phyloP scores from a whole-genome alignment of 2,797 vertebrate species.

The Mycteria americana region DNA sequence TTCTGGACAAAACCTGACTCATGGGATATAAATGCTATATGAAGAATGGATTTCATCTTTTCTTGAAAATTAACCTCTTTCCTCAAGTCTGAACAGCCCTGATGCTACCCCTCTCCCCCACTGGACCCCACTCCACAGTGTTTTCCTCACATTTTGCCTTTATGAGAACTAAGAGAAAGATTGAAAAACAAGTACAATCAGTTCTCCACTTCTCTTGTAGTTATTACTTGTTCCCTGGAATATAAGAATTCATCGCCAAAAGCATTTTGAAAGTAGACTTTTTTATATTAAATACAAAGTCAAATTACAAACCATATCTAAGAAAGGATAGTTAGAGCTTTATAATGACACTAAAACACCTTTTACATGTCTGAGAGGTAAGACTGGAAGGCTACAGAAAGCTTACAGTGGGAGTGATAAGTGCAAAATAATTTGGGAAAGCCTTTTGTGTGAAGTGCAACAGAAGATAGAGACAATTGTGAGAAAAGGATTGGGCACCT shows the following conservation, averaged over 20 bases:
- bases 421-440: not conserved
- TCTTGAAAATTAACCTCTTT: not conserved
- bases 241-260: not conserved
- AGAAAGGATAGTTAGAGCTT: not conserved
- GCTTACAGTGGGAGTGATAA: not conserved
- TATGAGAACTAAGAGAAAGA: not conserved
- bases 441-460: not conserved
- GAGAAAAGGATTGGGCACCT: not conserved
- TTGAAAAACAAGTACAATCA: not conserved
- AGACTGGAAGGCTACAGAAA: not conserved
- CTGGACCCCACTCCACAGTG: fast-evolving
- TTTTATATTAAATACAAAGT: not conserved
- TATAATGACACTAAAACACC: not conserved
- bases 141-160: not conserved
- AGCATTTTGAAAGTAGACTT: not conserved
- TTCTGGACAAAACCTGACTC: not conserved
- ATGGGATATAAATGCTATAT: not conserved
- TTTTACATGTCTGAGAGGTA: not conserved
- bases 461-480: not conserved
- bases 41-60: not conserved
- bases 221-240: not conserved
- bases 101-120: not conserved
- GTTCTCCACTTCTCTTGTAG: not conserved
- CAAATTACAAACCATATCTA: not conserved
- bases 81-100: not conserved